phyloP scores from a whole-genome alignment of 1,140 invertebrate genomes.

The Drosophila cardini region DNA sequence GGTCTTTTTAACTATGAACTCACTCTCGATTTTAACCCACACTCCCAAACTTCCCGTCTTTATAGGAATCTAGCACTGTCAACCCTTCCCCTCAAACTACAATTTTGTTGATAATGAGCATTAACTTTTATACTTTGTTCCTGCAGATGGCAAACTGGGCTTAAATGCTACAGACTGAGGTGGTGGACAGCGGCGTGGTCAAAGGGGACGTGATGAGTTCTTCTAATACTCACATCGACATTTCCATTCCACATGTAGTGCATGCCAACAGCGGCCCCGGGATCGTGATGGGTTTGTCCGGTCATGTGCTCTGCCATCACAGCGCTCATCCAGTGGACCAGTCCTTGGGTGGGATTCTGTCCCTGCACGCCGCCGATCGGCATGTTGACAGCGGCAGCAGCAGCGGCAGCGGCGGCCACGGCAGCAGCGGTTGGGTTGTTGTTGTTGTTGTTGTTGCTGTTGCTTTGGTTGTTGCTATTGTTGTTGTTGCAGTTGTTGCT shows the following conservation, averaged over 20 bases:
- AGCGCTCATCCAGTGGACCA: slow-evolving; percentile 92
- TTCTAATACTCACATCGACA: slow-evolving; percentile 86
- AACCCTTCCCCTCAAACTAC: slow-evolving; percentile 5
- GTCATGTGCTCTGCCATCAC: slow-evolving; percentile 93
- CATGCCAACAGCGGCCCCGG: slow-evolving; percentile 86
- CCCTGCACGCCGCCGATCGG: slow-evolving; percentile 85
- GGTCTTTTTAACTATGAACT: too few species aligned
- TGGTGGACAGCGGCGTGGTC: too few species aligned
- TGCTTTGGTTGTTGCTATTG: slow-evolving; percentile 34
- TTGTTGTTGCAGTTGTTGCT: slow-evolving; percentile 29
- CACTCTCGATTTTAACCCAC: too few species aligned
- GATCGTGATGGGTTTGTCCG: slow-evolving; percentile 88
- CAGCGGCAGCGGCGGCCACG: slow-evolving; percentile 57
- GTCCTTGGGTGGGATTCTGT: slow-evolving; percentile 88
- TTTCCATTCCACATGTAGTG: slow-evolving; percentile 90
- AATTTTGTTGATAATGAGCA: slow-evolving; percentile 22
- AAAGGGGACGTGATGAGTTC: background rate
- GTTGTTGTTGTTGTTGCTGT: slow-evolving; percentile 34
- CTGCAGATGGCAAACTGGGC: slow-evolving; percentile 9
- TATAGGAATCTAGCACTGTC: slow-evolving; percentile 12
- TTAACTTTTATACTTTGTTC: background rate
- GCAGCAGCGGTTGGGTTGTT: slow-evolving; percentile 56
- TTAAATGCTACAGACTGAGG: slow-evolving; percentile 2
- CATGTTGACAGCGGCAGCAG: slow-evolving; percentile 72
- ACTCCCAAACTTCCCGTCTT: slow-evolving; percentile 6